Percentiles rank a stretch among this genome's conserved stretches.
phyloP scores from a whole-genome alignment of 2,797 vertebrate species.

The Gymnoscopelus microlampas region DNA sequence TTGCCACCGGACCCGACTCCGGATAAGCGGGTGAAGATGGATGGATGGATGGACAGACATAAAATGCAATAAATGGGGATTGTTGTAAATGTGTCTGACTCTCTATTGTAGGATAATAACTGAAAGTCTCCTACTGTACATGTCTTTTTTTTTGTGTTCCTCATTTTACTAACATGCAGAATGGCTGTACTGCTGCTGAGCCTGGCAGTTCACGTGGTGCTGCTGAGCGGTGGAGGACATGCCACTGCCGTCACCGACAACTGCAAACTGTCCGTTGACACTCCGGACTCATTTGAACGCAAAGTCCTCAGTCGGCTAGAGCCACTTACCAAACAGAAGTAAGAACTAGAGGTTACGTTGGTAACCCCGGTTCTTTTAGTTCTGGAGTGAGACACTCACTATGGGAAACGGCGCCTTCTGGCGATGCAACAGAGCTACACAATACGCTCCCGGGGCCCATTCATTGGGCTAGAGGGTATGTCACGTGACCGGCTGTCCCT shows the following conservation, averaged over 20 bases:
- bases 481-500: too few relatives aligned
- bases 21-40: too few relatives aligned
- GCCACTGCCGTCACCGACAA: constrained; percentile 45
- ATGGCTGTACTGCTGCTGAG: constrained; percentile 54
- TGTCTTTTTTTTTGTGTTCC: background rate
- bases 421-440: too few relatives aligned
- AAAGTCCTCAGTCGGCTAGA: constrained; percentile 65
- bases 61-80: too few relatives aligned
- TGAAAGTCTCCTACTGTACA: background rate
- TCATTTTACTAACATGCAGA: background rate
- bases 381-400: too few relatives aligned
- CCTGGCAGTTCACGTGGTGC: constrained; percentile 61
- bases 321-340: constrained; percentile 72
- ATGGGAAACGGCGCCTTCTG: too few relatives aligned
- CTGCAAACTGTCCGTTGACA: constrained; percentile 61
- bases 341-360: too few relatives aligned
- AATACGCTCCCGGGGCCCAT: too few relatives aligned
- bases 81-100: background rate
- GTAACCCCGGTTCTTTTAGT: too few relatives aligned
- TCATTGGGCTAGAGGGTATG: too few relatives aligned
- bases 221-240: constrained; percentile 50
- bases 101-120: background rate
- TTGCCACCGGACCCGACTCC: too few relatives aligned
- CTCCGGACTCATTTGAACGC: constrained; percentile 12
- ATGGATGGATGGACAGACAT: too few relatives aligned